Percentiles rank a stretch among this genome's conserved stretches.
phyloP scores from a whole-genome alignment of 1,140 invertebrate species.

The Aphelenchoides besseyi region DNA sequence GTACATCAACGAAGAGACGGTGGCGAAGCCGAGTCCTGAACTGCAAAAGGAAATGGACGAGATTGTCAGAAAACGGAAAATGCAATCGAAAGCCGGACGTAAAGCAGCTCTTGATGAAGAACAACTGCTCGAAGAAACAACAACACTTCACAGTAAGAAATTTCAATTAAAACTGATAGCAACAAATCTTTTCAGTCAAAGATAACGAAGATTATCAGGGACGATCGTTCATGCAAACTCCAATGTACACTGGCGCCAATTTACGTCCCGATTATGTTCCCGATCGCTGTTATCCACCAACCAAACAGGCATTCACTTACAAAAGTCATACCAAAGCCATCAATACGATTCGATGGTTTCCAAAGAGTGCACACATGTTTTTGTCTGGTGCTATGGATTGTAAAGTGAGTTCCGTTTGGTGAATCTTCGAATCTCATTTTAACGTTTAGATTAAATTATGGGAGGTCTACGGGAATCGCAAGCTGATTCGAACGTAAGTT shows the following conservation, averaged over 20 bases:
- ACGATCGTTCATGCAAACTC: conserved; percentile 84
- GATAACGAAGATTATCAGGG: conserved; percentile 93
- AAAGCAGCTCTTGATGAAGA: conserved; percentile 48
- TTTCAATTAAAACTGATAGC: too few species aligned
- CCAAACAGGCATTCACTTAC: conserved; percentile 92
- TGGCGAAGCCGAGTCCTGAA: conserved; percentile 81
- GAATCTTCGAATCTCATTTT: background rate
- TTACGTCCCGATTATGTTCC: conserved; percentile 84
- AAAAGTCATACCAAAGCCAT: conserved; percentile 95
- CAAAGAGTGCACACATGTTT: conserved; percentile 85
- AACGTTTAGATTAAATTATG: conserved; percentile 72
- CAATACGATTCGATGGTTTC: conserved; percentile 90
- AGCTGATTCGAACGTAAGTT: conserved; percentile 94
- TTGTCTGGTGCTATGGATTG: conserved; percentile 94
- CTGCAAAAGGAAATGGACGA: conserved; percentile 88
- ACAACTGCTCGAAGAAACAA: conserved; percentile 76
- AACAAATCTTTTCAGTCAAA: conserved; percentile 72
- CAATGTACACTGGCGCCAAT: conserved; percentile 92
- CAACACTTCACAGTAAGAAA: conserved; percentile 83
- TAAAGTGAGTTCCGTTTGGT: conserved; percentile 76
- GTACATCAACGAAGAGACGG: conserved; percentile 81
- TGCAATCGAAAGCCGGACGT: conserved; percentile 49
- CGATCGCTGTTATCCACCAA: conserved; percentile 92
- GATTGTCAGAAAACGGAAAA: conserved; percentile 69
- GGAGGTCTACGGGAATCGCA: conserved; percentile 93